These are phyloP conservation scores for Neodon shergylaensis DNA, from an alignment of 2,113 vertebrate species.

Conservation along the genomic window DNA sequence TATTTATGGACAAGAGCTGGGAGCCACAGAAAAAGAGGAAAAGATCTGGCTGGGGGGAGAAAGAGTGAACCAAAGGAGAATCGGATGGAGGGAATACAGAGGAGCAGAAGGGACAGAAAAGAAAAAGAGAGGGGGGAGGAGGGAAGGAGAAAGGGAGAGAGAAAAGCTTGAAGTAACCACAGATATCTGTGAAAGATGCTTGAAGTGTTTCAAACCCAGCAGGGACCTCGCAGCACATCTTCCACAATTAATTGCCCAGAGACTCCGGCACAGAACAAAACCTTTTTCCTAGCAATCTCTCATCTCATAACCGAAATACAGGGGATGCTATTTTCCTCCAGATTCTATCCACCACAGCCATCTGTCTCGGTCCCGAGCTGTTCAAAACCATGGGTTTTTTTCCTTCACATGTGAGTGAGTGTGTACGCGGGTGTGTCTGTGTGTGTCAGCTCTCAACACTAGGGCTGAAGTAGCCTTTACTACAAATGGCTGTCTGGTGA, in stretches of 20 bases:
- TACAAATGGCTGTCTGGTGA: background rate
- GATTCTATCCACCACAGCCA: constrained; percentile 51
- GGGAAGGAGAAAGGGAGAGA: rapidly evolving
- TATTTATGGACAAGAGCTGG: background rate
- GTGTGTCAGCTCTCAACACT: background rate
- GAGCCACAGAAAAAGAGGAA: background rate
- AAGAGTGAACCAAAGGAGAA: background rate
- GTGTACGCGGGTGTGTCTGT: background rate
- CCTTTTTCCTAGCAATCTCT: constrained; percentile 49
- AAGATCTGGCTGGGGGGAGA: background rate
- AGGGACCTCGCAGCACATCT: constrained; percentile 35
- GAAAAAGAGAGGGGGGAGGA: rapidly evolving
- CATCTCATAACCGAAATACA: constrained; percentile 64
- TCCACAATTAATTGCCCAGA: constrained; percentile 63
- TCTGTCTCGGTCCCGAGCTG: constrained; percentile 59
- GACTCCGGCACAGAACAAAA: constrained; percentile 68
- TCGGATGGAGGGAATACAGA: background rate
- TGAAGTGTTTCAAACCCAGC: constrained; percentile 56
- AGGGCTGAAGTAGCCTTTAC: background rate
- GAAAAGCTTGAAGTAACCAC: background rate
- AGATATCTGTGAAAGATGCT: constrained; percentile 7
- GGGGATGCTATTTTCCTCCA: constrained; percentile 64
- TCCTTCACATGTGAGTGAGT: background rate
- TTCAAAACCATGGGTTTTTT: background rate
- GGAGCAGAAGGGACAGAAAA: background rate